Conservation (phyloP, 2,888 invertebrate species). For the Antheraea yamamai region DNA sequence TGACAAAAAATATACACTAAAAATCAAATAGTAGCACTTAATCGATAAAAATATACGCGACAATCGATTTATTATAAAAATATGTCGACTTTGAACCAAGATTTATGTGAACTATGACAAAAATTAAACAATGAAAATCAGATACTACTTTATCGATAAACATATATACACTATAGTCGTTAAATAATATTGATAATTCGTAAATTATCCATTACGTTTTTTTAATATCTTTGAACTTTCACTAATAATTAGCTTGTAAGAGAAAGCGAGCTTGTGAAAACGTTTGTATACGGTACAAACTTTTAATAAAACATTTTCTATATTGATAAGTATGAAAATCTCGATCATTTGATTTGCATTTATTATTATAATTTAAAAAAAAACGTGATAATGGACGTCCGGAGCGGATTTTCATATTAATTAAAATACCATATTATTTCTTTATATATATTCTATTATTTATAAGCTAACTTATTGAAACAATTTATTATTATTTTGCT, state of each 20-base stretch:
- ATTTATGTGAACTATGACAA: background rate
- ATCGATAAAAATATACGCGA: background rate
- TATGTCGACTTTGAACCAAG: background rate
- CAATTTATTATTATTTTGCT: conserved; percentile 41
- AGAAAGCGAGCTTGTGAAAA: conserved; percentile 40
- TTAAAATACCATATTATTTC: conserved; percentile 23
- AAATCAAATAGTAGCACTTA: background rate
- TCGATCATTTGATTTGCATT: conserved; percentile 58
- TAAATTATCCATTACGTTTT: background rate
- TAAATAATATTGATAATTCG: background rate
- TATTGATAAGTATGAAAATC: conserved; percentile 51
- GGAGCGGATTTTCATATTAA: conserved; percentile 25
- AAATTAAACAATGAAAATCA: background rate
- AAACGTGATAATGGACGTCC: conserved; percentile 55
- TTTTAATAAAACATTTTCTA: conserved; percentile 50
- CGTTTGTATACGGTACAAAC: conserved; percentile 53
- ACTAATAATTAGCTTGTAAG: conserved; percentile 24
- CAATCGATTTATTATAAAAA: background rate
- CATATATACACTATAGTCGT: background rate
- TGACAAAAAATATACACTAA: background rate
- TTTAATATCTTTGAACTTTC: conserved; percentile 10
- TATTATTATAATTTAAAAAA: conserved; percentile 51
- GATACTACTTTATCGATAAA: background rate
- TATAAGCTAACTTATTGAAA: conserved; percentile 54
- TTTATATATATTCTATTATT: conserved; percentile 28